These are phyloP conservation scores for Notarius lentiginosus DNA, from an alignment of 2,113 vertebrate genomes.

Conservation along the genomic window DNA sequence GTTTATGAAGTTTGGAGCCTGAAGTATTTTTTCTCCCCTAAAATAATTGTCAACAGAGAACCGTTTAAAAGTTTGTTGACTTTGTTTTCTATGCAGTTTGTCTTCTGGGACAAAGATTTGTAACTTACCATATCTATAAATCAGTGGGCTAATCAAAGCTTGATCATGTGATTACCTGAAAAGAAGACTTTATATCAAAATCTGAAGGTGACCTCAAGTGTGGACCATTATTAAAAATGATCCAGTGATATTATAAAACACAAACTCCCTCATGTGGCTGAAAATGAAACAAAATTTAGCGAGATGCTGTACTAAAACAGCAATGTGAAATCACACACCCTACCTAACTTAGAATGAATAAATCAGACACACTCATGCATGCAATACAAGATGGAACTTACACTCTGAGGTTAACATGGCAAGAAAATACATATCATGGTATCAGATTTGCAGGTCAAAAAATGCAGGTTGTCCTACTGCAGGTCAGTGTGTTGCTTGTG, in stretches of 20 bases:
- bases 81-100: neutral
- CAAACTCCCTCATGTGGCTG: constrained; percentile 21
- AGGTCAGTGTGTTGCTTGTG: constrained; percentile 4
- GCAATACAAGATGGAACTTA: neutral
- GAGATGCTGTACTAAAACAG: neutral
- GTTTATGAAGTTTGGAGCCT: constrained; percentile 74
- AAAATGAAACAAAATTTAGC: constrained; percentile 10
- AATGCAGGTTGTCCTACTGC: constrained; percentile 32
- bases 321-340: neutral
- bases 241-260: neutral
- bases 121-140: constrained; percentile 39
- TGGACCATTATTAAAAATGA: neutral
- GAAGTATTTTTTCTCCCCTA: constrained; percentile 72
- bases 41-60: neutral
- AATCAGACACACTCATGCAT: constrained; percentile 3
- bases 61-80: neutral
- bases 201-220: neutral
- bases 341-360: neutral
- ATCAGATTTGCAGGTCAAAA: neutral
- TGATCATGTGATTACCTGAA: constrained; percentile 10
- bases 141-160: neutral
- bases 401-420: neutral
- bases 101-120: neutral
- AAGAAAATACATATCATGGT: neutral
- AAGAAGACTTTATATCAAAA: neutral